These are phyloP conservation scores for Mythimna loreyi DNA, from an alignment of 2,888 invertebrate species.

Conservation along the genomic window DNA sequence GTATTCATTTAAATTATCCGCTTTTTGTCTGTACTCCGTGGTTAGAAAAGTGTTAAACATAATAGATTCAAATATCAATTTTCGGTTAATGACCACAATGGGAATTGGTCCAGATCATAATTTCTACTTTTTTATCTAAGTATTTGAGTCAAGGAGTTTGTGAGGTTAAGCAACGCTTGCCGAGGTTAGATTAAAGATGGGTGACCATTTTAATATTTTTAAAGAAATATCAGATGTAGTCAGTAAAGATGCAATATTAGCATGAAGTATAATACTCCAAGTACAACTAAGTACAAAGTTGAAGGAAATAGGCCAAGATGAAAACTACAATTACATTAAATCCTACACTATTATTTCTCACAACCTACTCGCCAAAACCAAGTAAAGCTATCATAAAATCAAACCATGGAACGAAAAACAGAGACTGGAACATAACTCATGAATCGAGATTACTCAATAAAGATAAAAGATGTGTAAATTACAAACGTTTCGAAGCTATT, in stretches of 20 bases:
- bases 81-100: constrained; percentile 38
- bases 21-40: constrained; percentile 59
- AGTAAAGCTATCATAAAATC: constrained; percentile 50
- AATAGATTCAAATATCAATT: constrained; percentile 38
- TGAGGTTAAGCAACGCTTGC: too few species aligned
- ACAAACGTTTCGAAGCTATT: constrained; percentile 47
- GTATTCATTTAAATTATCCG: constrained; percentile 58
- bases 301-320: constrained; percentile 14
- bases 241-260: not conserved
- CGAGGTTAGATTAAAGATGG: too few species aligned
- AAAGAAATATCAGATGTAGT: not conserved
- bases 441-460: constrained; percentile 49
- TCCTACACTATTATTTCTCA: constrained; percentile 48
- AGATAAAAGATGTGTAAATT: constrained; percentile 53
- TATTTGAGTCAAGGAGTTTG: constrained; percentile 21
- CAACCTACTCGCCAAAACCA: constrained; percentile 47
- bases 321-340: constrained; percentile 36
- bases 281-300: not conserved
- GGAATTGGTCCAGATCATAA: constrained; percentile 36
- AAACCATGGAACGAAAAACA: constrained; percentile 36
- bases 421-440: constrained; percentile 42
- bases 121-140: constrained; percentile 14
- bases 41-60: constrained; percentile 57
- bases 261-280: not conserved
- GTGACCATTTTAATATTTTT: too few species aligned